Base-by-base conservation (phyloP, 1,140 invertebrate species). In the Pseudomyrmex gracilis region DNA sequence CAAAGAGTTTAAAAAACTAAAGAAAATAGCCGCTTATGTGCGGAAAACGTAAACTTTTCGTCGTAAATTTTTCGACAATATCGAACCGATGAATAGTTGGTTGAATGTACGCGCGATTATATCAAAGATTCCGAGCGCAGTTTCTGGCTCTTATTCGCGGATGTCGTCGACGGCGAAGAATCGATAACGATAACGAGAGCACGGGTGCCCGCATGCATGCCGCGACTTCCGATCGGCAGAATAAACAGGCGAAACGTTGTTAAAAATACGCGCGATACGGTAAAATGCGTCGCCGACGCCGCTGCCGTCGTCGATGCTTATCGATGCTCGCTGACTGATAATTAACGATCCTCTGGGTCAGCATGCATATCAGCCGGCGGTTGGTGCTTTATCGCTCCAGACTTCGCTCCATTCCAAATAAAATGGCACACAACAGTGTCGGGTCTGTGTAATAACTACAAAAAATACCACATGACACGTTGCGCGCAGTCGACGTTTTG, bases 311-410 rank as follows among this genome's bases (percentile, higher is more conserved):
- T 58, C 78, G 78, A 82, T 82, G 78, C 20, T 82, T 82, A 82
- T 82, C 78, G 73, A 76, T 76, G 78, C 57, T 74, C 58, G 66
- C 43, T 66, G 78, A 61, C 70, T 61, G 78, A 82, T 82, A 82
- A 82, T 82, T 82, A 82, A 82, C 78, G 78, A 82, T 82, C 68
- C 57, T 77, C 61, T 82, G 78, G 78, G 78, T 82, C 78, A 82
- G 78, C 76, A 47, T 71, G 55, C 9, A 71, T 80, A 80, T 70
- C 76, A 80, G 22, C 53, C 20, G 64, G 64, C n/a, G 45, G 43
- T 61, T 34, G 34, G 73, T 43, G 24, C 74, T 71, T 80, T 80
- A 80, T 80, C 76, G 76, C 76, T 80, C 53, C 64, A 70, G 55
- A 80, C 76, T 80, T 70, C 66, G 53, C 76, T 43, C 58, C 20